phyloP scores from a whole-genome alignment of 92 coral and sea anemone species.

The Plumapathes pennacea region DNA sequence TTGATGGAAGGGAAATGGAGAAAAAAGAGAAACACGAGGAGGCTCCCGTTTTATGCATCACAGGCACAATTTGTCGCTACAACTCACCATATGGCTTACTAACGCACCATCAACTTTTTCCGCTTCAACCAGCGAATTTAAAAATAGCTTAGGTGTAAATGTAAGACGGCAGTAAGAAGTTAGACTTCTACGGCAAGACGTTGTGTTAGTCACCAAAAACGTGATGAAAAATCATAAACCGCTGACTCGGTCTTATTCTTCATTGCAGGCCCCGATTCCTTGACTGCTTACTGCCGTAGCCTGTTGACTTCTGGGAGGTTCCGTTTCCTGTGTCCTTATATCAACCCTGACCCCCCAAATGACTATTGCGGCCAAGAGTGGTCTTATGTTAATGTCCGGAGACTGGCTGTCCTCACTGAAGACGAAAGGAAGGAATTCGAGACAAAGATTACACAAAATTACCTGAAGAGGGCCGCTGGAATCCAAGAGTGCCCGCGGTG shows the following conservation, averaged over 20 bases:
- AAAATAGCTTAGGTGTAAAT: too few species aligned
- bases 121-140: too few species aligned
- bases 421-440: constrained; percentile 72
- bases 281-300: constrained; percentile 83
- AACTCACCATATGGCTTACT: too few species aligned
- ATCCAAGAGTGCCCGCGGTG: constrained; percentile 84
- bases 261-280: constrained; percentile 69
- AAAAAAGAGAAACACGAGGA: too few species aligned
- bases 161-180: too few species aligned
- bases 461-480: constrained; percentile 71
- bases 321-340: constrained; percentile 73
- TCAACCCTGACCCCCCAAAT: constrained; percentile 45
- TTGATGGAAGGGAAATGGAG: too few species aligned
- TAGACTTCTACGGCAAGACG: too few species aligned
- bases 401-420: constrained; percentile 82
- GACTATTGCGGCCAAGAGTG: constrained; percentile 74
- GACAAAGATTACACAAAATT: constrained; percentile 63
- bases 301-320: constrained; percentile 63
- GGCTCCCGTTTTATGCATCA: too few species aligned
- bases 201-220: too few species aligned
- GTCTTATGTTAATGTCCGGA: constrained; percentile 73
- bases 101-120: too few species aligned
- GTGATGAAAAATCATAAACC: too few species aligned
- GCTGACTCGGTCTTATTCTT: neutral
- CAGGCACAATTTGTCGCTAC: too few species aligned